Evolutionary conservation across 64 coral and sea anemone genomes (phyloP).

Genomic region (Pachyseris speciosa): DNA sequence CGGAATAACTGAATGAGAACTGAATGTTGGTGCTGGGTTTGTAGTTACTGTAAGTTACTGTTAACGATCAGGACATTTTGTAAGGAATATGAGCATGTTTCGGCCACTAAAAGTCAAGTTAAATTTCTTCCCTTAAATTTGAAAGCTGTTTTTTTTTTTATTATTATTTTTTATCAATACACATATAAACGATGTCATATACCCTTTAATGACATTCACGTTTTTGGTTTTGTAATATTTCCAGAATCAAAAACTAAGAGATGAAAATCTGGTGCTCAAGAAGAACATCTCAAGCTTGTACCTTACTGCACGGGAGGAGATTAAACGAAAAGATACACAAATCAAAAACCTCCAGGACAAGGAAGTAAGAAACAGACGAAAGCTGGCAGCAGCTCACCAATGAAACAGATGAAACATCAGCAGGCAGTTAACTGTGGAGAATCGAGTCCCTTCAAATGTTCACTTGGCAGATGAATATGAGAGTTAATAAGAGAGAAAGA

Average conservation of each 20-base stretch:
- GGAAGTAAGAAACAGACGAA: slow-evolving; percentile 69
- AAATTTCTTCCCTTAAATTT: too few relatives aligned
- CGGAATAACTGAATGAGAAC: too few relatives aligned
- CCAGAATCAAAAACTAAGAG: slow-evolving; percentile 75
- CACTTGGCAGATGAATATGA: background rate
- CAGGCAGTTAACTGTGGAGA: background rate
- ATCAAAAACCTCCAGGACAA: slow-evolving; percentile 78
- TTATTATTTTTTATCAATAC: too few relatives aligned
- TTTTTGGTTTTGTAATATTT: background rate
- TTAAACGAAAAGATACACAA: slow-evolving; percentile 87
- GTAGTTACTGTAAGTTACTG: too few relatives aligned
- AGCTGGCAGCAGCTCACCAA: slow-evolving; percentile 5
- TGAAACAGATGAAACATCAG: background rate
- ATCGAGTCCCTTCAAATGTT: background rate
- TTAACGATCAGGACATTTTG: too few relatives aligned
- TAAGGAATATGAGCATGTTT: too few relatives aligned
- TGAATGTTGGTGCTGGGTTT: too few relatives aligned
- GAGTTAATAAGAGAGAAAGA: background rate
- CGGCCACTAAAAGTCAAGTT: too few relatives aligned
- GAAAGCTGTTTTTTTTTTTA: too few relatives aligned
- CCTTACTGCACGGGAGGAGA: slow-evolving; percentile 92
- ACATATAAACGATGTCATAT: too few relatives aligned
- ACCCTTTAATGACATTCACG: too few relatives aligned
- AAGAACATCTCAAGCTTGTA: slow-evolving; percentile 97
- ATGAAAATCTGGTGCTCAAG: slow-evolving; percentile 91